Base-by-base conservation (phyloP, 2,888 invertebrate genomes). In the Tridacna crocea region DNA sequence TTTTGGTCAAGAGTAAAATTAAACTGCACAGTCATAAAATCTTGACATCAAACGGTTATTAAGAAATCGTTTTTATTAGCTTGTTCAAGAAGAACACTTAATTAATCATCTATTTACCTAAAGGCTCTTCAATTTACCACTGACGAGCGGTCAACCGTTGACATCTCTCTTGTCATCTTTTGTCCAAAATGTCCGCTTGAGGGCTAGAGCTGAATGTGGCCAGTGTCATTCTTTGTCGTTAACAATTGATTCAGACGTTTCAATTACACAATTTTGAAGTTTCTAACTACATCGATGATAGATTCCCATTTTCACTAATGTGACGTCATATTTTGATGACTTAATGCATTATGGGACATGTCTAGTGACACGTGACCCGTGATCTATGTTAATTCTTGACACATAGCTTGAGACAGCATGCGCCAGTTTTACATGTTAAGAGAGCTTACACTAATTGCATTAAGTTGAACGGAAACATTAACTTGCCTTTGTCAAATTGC, bases 311-410 rank as follows among this genome's bases (percentile, higher is more conserved):
- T 79, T 65, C 61, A 60, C 47, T 77, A 55, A 72, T 72, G 65
- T 79, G 63, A 55, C 61, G 19, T 61, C 24, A 24, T 60, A 70
- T 51, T 17, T 68, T 75, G 77, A 82, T 77, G 79, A 66, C 82
- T 79, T 77, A 68, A 77, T 82, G 84, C 77, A 79, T 63, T 51
- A 84, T 82, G 79, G 72, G 76, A 75, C 79, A 77, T 75, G 77
- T 75, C 75, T 51, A 26, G 17, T 75, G 79, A 81, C 84, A 83
- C 83, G 83, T 72, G 79, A 80, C 83, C 68, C 47, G 72, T 74
- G 77, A 83, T 80, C 55, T 61, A 77, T 79, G 83, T 72, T 26
- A 65, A 51, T 19, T n/a, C 19, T 11, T 27, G 19, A 70, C 79
- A 75, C 79, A 24, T 75, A 48, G 15, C 26, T 65, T 60, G 47